These are phyloP conservation scores for Alexandromys fortis DNA, from an alignment of 2,113 vertebrate species.

Conservation along the genomic window DNA sequence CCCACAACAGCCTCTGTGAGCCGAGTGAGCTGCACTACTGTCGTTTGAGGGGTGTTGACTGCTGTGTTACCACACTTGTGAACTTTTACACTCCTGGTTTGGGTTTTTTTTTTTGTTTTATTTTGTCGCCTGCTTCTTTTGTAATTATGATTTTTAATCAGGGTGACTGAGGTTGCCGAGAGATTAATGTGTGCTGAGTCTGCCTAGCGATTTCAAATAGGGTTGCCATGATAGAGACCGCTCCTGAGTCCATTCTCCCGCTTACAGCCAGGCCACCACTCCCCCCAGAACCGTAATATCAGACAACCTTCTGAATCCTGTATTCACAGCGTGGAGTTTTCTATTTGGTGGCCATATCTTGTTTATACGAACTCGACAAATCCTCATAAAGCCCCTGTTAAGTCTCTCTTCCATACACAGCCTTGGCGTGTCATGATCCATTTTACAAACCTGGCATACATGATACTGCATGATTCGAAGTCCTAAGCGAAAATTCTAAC, in stretches of 20 bases:
- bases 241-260: background rate
- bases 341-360: background rate
- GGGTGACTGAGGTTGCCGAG: conserved; percentile 94
- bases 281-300: background rate
- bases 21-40: conserved; percentile 89
- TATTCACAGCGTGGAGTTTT: background rate
- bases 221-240: conserved; percentile 94
- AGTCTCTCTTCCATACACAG: background rate
- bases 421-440: background rate
- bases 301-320: background rate
- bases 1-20: conserved; percentile 90
- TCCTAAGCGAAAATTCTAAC: background rate
- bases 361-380: background rate
- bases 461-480: background rate
- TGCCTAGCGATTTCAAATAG: conserved; percentile 91
- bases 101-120: conserved; percentile 83
- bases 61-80: conserved; percentile 92
- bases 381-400: background rate
- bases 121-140: conserved; percentile 91
- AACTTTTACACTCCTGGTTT: conserved; percentile 89
- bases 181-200: conserved; percentile 96
- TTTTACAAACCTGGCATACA: background rate
- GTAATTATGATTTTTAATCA: conserved; percentile 89
- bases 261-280: background rate
- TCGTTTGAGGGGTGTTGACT: conserved; percentile 92